Conservation (phyloP, 2,888 invertebrate genomes). For the Tipula vernalis region DNA sequence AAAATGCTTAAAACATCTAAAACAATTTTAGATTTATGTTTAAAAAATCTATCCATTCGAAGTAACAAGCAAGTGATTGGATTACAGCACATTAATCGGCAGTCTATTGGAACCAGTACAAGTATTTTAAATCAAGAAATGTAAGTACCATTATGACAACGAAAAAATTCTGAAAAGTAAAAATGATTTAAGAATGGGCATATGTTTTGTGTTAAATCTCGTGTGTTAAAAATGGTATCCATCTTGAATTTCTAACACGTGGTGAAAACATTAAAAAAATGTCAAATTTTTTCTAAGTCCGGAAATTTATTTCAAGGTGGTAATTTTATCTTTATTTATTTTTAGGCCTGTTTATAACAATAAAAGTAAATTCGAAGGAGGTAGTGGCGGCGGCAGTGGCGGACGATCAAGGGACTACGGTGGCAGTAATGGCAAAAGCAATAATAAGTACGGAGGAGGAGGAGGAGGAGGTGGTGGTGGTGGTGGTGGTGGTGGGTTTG, state of each 20-base stretch:
- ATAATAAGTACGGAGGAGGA: slow-evolving; percentile 9
- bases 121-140: neutral
- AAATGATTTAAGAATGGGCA: neutral
- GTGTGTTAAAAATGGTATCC: neutral
- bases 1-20: slow-evolving; percentile 6
- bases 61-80: slow-evolving; percentile 5
- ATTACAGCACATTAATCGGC: neutral
- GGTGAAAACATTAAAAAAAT: slow-evolving; percentile 4
- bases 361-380: slow-evolving; percentile 16
- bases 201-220: neutral
- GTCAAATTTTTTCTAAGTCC: neutral
- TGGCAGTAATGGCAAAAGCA: slow-evolving; percentile 21
- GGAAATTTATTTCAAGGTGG: neutral
- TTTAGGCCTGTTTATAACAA: slow-evolving; percentile 7
- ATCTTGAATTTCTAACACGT: slow-evolving; percentile 8
- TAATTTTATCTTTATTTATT: neutral
- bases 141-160: neutral
- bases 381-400: slow-evolving; percentile 18
- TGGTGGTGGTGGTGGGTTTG: slow-evolving; percentile 36
- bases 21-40: slow-evolving; percentile 8
- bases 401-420: slow-evolving; percentile 17
- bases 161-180: neutral
- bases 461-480: slow-evolving; percentile 9
- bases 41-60: neutral
- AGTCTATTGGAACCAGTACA: neutral